These are phyloP conservation scores for Metopia argyrocephala DNA, from an alignment of 2,888 invertebrate species.

Conservation along the genomic window DNA sequence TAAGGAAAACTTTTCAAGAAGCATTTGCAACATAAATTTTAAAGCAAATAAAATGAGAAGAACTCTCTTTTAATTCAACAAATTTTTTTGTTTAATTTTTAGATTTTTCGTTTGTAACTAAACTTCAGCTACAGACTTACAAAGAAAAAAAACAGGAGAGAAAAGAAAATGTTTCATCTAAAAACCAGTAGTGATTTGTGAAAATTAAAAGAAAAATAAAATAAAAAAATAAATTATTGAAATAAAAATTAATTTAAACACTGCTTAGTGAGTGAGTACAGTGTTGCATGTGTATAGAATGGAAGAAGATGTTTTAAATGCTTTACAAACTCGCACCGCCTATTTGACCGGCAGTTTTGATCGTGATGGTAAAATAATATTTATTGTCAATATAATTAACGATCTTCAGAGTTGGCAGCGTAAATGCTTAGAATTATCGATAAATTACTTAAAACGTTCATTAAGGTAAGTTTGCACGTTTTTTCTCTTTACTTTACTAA, in stretches of 20 bases:
- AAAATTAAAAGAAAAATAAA: conserved; percentile 26
- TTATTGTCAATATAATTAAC: conserved; percentile 82
- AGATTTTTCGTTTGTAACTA: not conserved
- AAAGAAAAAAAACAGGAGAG: conserved; percentile 4
- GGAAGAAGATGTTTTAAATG: conserved; percentile 81
- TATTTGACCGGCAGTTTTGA: conserved; percentile 84
- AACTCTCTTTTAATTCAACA: conserved; percentile 30
- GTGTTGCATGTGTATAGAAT: conserved; percentile 70
- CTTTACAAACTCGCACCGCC: conserved; percentile 81
- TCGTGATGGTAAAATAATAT: conserved; percentile 82
- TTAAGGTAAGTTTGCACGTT: conserved; percentile 75
- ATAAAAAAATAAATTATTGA: not conserved
- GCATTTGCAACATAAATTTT: conserved; percentile 20
- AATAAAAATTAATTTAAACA: conserved; percentile 39
- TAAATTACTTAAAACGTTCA: conserved; percentile 76
- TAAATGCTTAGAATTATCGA: conserved; percentile 75
- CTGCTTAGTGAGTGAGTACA: not conserved
- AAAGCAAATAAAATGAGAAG: conserved; percentile 21
- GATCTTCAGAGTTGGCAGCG: conserved; percentile 80
- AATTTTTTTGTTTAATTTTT: conserved; percentile 14
- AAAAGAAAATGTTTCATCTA: conserved; percentile 28
- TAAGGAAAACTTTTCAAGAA: no score
- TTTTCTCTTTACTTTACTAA: no score
- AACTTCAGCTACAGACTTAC: conserved; percentile 29
- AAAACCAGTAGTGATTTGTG: conserved; percentile 55